Conservation (phyloP, 2,888 invertebrate genomes). For the Xanthorhoe designata region DNA sequence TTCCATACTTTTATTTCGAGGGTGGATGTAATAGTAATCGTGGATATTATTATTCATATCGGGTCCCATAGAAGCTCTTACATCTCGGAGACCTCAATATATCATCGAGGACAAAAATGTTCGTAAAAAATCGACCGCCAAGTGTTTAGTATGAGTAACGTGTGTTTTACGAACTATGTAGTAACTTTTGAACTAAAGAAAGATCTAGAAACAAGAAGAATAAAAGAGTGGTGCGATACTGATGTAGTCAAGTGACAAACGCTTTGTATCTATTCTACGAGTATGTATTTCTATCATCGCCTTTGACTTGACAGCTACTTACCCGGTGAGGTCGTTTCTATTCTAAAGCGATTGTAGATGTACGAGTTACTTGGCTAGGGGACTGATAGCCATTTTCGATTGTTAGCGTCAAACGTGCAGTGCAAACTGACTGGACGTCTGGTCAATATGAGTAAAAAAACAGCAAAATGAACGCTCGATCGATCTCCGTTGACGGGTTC, state of each 20-base stretch:
- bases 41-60: constrained; percentile 75
- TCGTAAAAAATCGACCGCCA: background rate
- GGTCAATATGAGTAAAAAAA: constrained; percentile 76
- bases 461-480: constrained; percentile 79
- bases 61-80: constrained; percentile 69
- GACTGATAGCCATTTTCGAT: constrained; percentile 47
- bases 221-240: constrained; percentile 19
- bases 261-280: too few species aligned
- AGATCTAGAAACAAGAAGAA: background rate
- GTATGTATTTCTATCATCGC: too few species aligned
- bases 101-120: constrained; percentile 58
- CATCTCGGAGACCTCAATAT: constrained; percentile 74
- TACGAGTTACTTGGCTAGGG: background rate
- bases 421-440: constrained; percentile 71
- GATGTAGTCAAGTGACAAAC: too few species aligned
- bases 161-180: background rate
- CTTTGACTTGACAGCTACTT: too few species aligned
- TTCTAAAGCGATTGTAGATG: too few species aligned
- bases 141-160: constrained; percentile 1
- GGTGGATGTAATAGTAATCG: constrained; percentile 28
- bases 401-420: constrained; percentile 56
- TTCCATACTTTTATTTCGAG: constrained; percentile 33
- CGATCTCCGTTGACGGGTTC: constrained; percentile 82
- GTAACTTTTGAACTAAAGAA: background rate
- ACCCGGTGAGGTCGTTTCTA: too few species aligned